These are phyloP conservation scores for Trissolcus japonicus DNA, from an alignment of 2,888 invertebrate species.

Conservation along the genomic window DNA sequence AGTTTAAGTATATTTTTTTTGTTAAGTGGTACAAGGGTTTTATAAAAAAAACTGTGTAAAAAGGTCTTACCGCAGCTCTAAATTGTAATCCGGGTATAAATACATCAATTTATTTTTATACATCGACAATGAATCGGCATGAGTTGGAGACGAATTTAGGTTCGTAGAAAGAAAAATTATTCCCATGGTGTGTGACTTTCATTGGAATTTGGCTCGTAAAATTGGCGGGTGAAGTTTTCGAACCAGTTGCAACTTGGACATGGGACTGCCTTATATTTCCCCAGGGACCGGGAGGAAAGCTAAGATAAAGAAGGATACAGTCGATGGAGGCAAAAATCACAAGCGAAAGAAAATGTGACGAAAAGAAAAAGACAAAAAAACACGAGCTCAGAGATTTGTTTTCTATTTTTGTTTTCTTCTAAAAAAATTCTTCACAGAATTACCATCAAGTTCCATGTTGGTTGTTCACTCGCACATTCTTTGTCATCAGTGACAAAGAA, in stretches of 20 bases:
- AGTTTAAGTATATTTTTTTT: not conserved
- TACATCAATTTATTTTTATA: constrained; percentile 4
- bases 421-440: constrained; percentile 2
- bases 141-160: constrained; percentile 15
- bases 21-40: not conserved
- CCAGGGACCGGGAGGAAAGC: constrained; percentile 63
- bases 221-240: constrained; percentile 70
- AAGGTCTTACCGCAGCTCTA: too few species aligned
- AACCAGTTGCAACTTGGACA: constrained; percentile 63
- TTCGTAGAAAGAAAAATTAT: constrained; percentile 61
- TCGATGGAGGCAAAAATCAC: constrained; percentile 37
- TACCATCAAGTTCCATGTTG: too few species aligned
- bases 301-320: constrained; percentile 62
- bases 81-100: not conserved
- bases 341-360: constrained; percentile 49
- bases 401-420: constrained; percentile 25
- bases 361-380: constrained; percentile 39
- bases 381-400: constrained; percentile 24
- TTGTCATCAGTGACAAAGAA: too few species aligned
- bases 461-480: too few species aligned
- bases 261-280: constrained; percentile 73
- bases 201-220: constrained; percentile 68
- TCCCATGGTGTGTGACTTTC: constrained; percentile 69
- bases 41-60: too few species aligned
- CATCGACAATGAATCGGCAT: constrained; percentile 31